Percentiles rank a stretch among this genome's conserved stretches.
phyloP scores from a whole-genome alignment of 2,888 invertebrate species.

The Liopterus haemorrhoidalis region DNA sequence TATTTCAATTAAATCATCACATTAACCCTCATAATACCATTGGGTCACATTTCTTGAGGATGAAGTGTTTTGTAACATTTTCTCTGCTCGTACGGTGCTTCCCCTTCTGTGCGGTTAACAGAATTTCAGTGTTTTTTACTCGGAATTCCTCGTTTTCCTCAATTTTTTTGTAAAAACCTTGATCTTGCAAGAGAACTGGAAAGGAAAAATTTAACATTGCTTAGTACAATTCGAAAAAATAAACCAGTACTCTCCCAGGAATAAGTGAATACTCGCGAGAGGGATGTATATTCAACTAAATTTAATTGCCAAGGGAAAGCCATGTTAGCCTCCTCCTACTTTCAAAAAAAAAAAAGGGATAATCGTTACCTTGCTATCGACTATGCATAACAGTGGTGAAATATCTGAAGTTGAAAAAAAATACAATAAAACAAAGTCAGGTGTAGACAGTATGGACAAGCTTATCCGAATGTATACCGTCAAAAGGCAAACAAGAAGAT shows the following conservation, averaged over 20 bases:
- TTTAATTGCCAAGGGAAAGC: slow-evolving; percentile 8
- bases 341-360: slow-evolving; percentile 1
- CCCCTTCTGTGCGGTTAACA: no score
- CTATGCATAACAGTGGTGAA: no score
- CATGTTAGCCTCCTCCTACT: slow-evolving; percentile 2
- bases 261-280: slow-evolving; percentile 6
- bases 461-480: slow-evolving; percentile 6
- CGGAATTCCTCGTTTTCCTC: no score
- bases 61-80: no score
- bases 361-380: no score
- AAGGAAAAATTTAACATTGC: no score
- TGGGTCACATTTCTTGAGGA: no score
- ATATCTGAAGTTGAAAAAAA: slow-evolving; percentile 9
- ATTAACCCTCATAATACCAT: no score
- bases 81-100: no score
- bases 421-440: slow-evolving; percentile 17
- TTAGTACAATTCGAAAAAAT: slow-evolving; percentile 13
- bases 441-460: slow-evolving; percentile 16
- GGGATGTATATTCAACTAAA: slow-evolving; percentile 11
- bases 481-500: slow-evolving; percentile 16
- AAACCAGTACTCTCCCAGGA: slow-evolving; percentile 11
- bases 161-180: slow-evolving; percentile 4
- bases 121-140: no score
- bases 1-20: no score
- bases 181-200: slow-evolving; percentile 2